Base-by-base conservation (phyloP, 2,888 invertebrate genomes). In the Alitta virens region DNA sequence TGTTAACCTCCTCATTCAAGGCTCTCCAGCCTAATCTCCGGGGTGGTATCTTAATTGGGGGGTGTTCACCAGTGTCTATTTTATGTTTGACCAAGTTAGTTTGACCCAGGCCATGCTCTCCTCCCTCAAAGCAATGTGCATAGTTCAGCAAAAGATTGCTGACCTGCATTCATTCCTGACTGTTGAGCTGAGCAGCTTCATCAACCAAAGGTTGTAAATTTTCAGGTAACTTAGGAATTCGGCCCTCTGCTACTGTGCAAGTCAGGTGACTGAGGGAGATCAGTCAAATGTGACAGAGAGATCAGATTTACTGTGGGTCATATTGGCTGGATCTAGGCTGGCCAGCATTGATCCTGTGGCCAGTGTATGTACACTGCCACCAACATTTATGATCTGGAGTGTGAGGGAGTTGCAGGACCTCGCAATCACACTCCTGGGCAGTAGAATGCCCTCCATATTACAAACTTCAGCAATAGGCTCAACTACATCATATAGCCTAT, bases 61-160 rank as follows among this genome's bases (percentile, higher is more conserved):
- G 40, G 5, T n/a, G 38, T 9, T 21, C n/a, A 1, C 56, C 56
- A 18, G 56, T 56, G n/a, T 24, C 9, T 14, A 56, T 56, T 40
- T 56, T 38, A n/a, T 56, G 56, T 40, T 56, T 18, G n/a, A 56
- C 56, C 5, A 56, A 38, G 24, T 38, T 3, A 9, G 56, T 56
- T n/a, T 23, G 42, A 5, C 56, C 56, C n/a, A 40, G 2, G 21
- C 24, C 18, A n/a, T 56, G 23, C 2, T 38, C 42, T 7, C 25
- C 23, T 14, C 42, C 23, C 7, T n/a, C 56, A 40, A 56, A 56
- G 16, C 18, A 23, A 23, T 49, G 49, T 16, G 7, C 49, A 23
- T 49, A 49, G 18, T 23, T 18, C 49, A 18, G 18, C 16, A 49
- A 49, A 18, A 49, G 18, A 7, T 49, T 23, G 7, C 21, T 23